Base-by-base conservation (phyloP, 2,113 vertebrate genomes). In the Illadopsis cleaveri region DNA sequence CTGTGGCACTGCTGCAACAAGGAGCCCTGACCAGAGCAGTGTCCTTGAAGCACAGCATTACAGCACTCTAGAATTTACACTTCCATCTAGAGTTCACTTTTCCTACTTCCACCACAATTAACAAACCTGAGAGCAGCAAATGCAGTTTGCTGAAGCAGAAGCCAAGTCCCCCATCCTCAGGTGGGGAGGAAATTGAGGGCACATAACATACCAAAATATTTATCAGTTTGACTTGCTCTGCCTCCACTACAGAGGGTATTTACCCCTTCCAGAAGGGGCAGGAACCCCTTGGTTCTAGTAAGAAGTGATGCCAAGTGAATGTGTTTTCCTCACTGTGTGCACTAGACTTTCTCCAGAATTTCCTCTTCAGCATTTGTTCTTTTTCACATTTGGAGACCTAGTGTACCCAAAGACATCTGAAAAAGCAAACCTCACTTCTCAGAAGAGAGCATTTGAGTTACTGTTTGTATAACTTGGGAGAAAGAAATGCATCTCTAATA, bases 171-270 rank as follows among this genome's bases (percentile, higher is more conserved):
- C 16, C n/a, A 45, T 40, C 16, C 33, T 19, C 24, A 53, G 0
- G 0, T 1, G 24, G 57, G 24, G 0, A 44, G 15, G 21, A 61
- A 82, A 47, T 6, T 7, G 0, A 48, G 54, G 1, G 30, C 35
- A 44, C 5, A 4, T 12, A 60, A 37, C 15, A 37, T 7, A 16
- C n/a, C n/a, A 60, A 60, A 60, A 12, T 25, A 60, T 60, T 60
- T 18, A 60, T 31, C 35, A 51, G 11, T 27, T 33, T 24, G 38
- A 72, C 7, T 30, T 60, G 40, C 66, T 48, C 21, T 30, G 35
- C 14, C 42, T 78, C 42, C 2, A 5, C n/a, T 25, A 1, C 2
- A 35, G 12, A 76, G 30, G 88, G 27, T 1, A 47, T 50, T 61
- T 15, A 11, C 4, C 22, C 22, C 25, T 71, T 60, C 58, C 48